Percentiles rank a stretch among this genome's conserved stretches.
These are phyloP conservation scores for Tetramorium alpestre DNA, from an alignment of 1,140 invertebrate genomes.

Conservation along the genomic window DNA sequence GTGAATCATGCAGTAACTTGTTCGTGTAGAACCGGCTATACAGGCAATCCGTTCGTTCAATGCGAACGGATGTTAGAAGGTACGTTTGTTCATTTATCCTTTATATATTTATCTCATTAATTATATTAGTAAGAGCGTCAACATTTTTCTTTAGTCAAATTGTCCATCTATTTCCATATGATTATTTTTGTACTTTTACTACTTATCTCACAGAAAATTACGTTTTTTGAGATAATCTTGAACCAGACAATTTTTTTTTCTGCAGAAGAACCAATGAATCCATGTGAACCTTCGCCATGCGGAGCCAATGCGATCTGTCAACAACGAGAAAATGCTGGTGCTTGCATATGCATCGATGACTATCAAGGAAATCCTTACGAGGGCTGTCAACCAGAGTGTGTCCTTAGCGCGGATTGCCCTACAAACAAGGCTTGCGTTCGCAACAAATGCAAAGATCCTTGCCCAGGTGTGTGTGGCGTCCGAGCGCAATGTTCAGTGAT, in stretches of 20 bases:
- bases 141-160: neutral
- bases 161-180: neutral
- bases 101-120: neutral
- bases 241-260: neutral
- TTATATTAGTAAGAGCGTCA: neutral
- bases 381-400: slow-evolving; percentile 87
- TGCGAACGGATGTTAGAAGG: slow-evolving; percentile 84
- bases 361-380: slow-evolving; percentile 87
- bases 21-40: slow-evolving; percentile 90
- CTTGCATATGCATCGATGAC: slow-evolving; percentile 86
- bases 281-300: slow-evolving; percentile 88
- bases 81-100: slow-evolving; percentile 50
- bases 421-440: slow-evolving; percentile 87
- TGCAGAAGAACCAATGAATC: slow-evolving; percentile 79
- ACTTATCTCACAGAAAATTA: neutral
- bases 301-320: slow-evolving; percentile 87
- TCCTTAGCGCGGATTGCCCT: slow-evolving; percentile 87
- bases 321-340: slow-evolving; percentile 85
- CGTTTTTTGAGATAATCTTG: neutral
- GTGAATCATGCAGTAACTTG: slow-evolving; percentile 92
- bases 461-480: slow-evolving; percentile 87
- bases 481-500: slow-evolving; percentile 87
- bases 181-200: neutral
- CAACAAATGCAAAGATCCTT: slow-evolving; percentile 88
- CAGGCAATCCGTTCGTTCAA: slow-evolving; percentile 91